Conservation (phyloP, 2,888 invertebrate species). For the Eledona agricola region DNA sequence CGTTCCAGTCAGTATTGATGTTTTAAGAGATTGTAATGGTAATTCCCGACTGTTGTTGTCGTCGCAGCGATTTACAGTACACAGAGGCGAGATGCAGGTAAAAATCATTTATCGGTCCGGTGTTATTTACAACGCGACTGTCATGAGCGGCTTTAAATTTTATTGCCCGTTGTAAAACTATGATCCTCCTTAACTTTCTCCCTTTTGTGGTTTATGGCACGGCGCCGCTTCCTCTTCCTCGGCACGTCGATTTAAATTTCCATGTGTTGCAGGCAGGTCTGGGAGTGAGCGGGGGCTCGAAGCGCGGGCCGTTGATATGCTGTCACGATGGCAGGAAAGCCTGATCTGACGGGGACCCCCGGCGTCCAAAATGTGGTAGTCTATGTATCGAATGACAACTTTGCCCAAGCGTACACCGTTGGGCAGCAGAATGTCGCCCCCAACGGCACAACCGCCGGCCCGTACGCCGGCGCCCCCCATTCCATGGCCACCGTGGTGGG, state of each 20-base stretch:
- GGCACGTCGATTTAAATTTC: background rate
- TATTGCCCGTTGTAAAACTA: slow-evolving; percentile 51
- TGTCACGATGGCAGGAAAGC: slow-evolving; percentile 79
- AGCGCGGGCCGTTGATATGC: slow-evolving; percentile 74
- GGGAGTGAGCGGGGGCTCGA: slow-evolving; percentile 61
- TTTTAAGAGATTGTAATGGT: slow-evolving; percentile 61
- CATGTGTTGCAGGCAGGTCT: slow-evolving; percentile 56
- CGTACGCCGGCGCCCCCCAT: slow-evolving; percentile 51
- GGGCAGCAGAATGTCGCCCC: slow-evolving; percentile 63
- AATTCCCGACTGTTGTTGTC: slow-evolving; percentile 54
- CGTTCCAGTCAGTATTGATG: slow-evolving; percentile 21
- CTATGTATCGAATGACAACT: slow-evolving; percentile 68
- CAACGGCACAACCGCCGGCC: slow-evolving; percentile 62
- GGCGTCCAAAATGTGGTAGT: slow-evolving; percentile 68
- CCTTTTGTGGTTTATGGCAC: slow-evolving; percentile 3
- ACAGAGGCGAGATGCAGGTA: slow-evolving; percentile 64
- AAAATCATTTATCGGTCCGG: slow-evolving; percentile 43
- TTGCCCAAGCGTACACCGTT: slow-evolving; percentile 65
- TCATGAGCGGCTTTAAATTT: slow-evolving; percentile 47
- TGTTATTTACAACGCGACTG: slow-evolving; percentile 44
- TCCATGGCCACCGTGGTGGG: slow-evolving; percentile 57
- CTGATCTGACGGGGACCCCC: slow-evolving; percentile 72
- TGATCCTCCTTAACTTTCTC: slow-evolving; percentile 32
- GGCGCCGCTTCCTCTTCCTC: background rate
- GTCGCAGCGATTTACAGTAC: slow-evolving; percentile 52